Evolutionary conservation across 2,113 vertebrate genomes (phyloP).

Genomic region (Atractosteus spatula): DNA sequence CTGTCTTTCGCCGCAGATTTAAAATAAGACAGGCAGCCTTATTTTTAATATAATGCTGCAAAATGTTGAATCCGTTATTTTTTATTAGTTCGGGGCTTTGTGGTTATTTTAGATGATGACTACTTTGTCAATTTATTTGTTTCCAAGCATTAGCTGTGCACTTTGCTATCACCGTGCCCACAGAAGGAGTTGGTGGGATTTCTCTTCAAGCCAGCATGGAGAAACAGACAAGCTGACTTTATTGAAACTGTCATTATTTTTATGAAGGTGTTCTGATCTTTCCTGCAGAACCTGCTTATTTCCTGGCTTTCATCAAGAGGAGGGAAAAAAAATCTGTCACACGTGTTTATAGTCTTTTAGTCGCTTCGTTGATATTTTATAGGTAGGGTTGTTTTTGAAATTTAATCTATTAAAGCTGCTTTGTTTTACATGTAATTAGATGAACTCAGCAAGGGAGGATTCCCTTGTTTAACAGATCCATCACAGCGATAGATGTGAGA

Average conservation of each 20-base stretch:
- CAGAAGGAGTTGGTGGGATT: conserved; percentile 34
- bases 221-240: conserved; percentile 16
- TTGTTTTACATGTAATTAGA: background rate
- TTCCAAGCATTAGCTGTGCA: background rate
- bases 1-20: no score
- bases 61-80: background rate
- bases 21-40: no score
- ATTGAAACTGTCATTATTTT: conserved; percentile 17
- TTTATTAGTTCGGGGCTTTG: background rate
- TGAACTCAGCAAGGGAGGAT: background rate
- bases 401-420: background rate
- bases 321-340: conserved; percentile 19
- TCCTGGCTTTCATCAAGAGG: conserved; percentile 33
- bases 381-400: background rate
- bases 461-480: background rate
- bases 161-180: conserved; percentile 26
- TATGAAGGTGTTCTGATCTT: conserved; percentile 42
- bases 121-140: background rate
- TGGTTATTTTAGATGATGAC: background rate
- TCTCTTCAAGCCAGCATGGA: conserved; percentile 25
- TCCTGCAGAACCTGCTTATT: conserved; percentile 37
- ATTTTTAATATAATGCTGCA: background rate
- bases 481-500: no score
- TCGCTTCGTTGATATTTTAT: conserved; percentile 2
- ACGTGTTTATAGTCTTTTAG: conserved; percentile 34